These are phyloP conservation scores for Eulithis testata DNA, from an alignment of 2,888 invertebrate species.

Conservation along the genomic window DNA sequence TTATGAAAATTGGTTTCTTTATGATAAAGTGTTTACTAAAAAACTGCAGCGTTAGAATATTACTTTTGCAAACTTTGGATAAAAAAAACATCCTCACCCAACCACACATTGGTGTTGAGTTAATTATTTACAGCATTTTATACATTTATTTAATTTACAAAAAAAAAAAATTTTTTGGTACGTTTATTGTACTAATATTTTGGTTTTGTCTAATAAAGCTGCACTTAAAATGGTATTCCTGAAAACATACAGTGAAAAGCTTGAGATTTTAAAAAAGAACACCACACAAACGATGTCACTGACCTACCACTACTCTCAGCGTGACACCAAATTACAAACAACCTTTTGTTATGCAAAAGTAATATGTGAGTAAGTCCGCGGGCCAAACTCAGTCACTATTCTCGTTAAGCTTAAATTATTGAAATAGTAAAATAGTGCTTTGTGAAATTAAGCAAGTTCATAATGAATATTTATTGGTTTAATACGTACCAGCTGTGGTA, in stretches of 20 bases:
- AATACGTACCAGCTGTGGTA: constrained; percentile 74
- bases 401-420: constrained; percentile 73
- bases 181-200: too few relatives aligned
- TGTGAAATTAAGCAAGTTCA: constrained; percentile 80
- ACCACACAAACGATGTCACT: too few relatives aligned
- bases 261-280: too few relatives aligned
- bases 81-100: too few relatives aligned
- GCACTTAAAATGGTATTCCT: too few relatives aligned
- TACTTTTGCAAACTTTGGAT: too few relatives aligned
- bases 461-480: constrained; percentile 83
- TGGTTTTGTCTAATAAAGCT: too few relatives aligned
- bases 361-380: constrained; percentile 41
- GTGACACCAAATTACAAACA: constrained; percentile 32
- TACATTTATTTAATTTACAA: too few relatives aligned
- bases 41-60: neutral
- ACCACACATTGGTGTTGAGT: too few relatives aligned
- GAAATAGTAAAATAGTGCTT: constrained; percentile 77
- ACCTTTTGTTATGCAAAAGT: constrained; percentile 42
- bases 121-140: too few relatives aligned
- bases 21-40: neutral
- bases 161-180: too few relatives aligned
- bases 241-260: too few relatives aligned
- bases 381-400: constrained; percentile 49
- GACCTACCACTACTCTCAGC: neutral
- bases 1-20: constrained; percentile 16